Evolutionary conservation across 2,797 vertebrate genomes (phyloP), one percentile per base, ranked within the genome.

Genomic region (Luscinia megarhynchos): DNA sequence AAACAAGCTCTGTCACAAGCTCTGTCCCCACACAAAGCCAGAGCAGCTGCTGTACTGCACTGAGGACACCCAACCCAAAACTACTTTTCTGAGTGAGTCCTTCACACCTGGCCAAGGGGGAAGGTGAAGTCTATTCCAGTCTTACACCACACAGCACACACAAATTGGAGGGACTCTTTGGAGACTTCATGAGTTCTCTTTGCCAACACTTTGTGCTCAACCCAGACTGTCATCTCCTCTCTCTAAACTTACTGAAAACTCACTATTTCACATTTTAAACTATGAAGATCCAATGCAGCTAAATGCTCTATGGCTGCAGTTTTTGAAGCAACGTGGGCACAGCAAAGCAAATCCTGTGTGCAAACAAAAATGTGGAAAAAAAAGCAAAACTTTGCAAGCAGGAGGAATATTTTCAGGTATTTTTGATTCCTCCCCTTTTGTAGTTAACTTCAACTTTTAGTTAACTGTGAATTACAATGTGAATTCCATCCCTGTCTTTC

Each of bases 131-230:
- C 26, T 79, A n/a, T 30, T n/a, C 27, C 36, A 77, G 2, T n/a
- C 6, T 89, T n/a, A 64, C 23, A 64, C 7, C 41, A 75, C 51
- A 43, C 3, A 46, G 21, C 16, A 40, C 43, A 46, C 6, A 18
- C 9, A 15, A 5, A 62, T 10, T 36, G 43, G 20, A 80, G 46
- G n/a, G 24, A 50, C 40, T 66, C 68, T 54, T 38, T 15, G 26
- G 43, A 76, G 43, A 36, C 53, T 90, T 43, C 40, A 23, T 12
- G 27, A 57, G 70, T 26, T 59, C 22, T 30, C 66, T 81, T 81
- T 43, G n/a, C 0, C 0, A 0, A 50, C 38, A 16, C 38, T 64
- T 74, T 27, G 22, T 53, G 54, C 50, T 48, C 14, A 81, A 26
- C 22, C 4, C 10, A 84, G 43, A 41, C 18, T 54, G 17, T 87